Base-by-base conservation (phyloP, 2,113 vertebrate species). In the Felis chaus region DNA sequence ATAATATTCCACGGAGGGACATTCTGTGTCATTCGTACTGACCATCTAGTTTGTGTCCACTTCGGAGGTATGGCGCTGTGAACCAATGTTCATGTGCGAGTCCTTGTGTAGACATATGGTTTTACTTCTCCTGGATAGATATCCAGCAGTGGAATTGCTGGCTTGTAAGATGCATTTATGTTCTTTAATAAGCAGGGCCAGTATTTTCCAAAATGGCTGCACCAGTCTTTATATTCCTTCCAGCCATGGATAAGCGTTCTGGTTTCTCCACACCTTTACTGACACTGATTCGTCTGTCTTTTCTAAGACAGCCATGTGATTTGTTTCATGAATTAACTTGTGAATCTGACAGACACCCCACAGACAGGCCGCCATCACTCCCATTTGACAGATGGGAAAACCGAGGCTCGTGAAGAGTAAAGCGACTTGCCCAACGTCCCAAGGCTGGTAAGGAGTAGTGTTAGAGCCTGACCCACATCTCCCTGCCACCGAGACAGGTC, bases 221-320 rank as follows among this genome's bases (percentile, higher is more conserved):
- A 7, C 25, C 25, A 33, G 29, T 57, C 55, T 50, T 65, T n/a
- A 0, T 14, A 10, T 48, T 48, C 63, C 73, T 4, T 3, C 45
- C 29, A 61, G 74, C 39, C 27, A 10, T 0, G 7, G 19, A 10
- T 0, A 1, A 66, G 0, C 0, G 3, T 27, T 45, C n/a, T 23
- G 4, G 16, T 16, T 68, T 7, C 73, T 41, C 36, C 7, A 27
- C 4, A 1, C 15, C 36, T 53, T 73, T 14, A 11, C 15, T n/a
- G 13, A 41, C 41, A 27, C 18, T 45, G n/a, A 29, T 2, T 9
- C 18, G 7, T 31, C 29, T 48, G 0, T 41, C 41, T 18, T 41
- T 90, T 31, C n/a, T 33, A 31, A 25, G 13, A 3, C 7, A 33
- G 53, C 33, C 45, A 66, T 4, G 2, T 11, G 55, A 45, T 66